Evolutionary conservation across 2,113 vertebrate species (phyloP).

Genomic region (Pelvicachromis taeniatus): DNA sequence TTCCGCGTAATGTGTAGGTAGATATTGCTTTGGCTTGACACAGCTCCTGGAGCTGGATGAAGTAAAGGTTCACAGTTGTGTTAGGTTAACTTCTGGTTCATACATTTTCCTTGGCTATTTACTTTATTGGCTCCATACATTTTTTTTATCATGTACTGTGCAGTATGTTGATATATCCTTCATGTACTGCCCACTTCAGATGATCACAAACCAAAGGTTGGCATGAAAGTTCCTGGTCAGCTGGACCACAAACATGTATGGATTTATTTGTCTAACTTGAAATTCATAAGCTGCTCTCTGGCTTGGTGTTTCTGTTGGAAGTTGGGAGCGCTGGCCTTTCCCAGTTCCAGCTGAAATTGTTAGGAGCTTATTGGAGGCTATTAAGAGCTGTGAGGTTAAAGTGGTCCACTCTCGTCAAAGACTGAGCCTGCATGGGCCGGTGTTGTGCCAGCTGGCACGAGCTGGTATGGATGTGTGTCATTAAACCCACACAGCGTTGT

Average conservation of each 20-base stretch:
- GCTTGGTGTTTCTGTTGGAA: conserved; percentile 67
- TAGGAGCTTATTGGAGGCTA: conserved; percentile 51
- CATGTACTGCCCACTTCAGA: conserved; percentile 29
- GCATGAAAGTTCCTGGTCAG: conserved; percentile 48
- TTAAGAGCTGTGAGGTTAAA: conserved; percentile 64
- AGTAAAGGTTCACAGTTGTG: conserved; percentile 28
- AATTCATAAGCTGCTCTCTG: conserved; percentile 58
- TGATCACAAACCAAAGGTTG: conserved; percentile 59
- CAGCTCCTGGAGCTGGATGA: conserved; percentile 11
- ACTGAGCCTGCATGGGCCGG: conserved; percentile 30
- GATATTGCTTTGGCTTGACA: conserved; percentile 9
- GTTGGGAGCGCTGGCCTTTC: conserved; percentile 38
- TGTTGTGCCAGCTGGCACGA: conserved; percentile 61
- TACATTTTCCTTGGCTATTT: conserved; percentile 19
- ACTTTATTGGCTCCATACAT: conserved; percentile 61
- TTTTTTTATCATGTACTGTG: conserved; percentile 45
- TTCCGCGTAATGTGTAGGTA: background rate
- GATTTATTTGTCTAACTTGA: conserved; percentile 71
- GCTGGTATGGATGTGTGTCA: conserved; percentile 67
- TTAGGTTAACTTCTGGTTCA: conserved; percentile 40
- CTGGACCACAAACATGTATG: conserved; percentile 66
- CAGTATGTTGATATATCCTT: conserved; percentile 51
- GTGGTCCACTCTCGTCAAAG: conserved; percentile 57
- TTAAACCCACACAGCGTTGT: conserved; percentile 73
- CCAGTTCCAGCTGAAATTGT: conserved; percentile 52